Base-by-base conservation (phyloP, 1,140 invertebrate genomes). In the Drosophila ambigua region DNA sequence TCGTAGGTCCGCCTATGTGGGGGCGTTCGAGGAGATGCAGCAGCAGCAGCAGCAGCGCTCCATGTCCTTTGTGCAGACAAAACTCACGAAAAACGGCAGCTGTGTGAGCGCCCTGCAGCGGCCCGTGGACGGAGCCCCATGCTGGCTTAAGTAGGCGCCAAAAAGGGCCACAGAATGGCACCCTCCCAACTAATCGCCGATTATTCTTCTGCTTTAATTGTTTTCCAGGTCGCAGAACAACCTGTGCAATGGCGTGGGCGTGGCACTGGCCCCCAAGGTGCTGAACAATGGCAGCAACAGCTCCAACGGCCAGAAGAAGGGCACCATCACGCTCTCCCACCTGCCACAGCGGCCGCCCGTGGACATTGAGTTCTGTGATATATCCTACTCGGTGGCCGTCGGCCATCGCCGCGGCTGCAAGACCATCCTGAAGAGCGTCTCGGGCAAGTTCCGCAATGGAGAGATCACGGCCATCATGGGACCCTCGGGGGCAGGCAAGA, bases 381-480 rank as follows among this genome's bases (percentile, higher is more conserved):
- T 98, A 35, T 95, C 95, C 8, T 98, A 97, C 92, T 96, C 96
- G 20, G 96, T 98, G 11, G 95, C 96, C 53, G 96, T 97, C 78
- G 96, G 96, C 20, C 94, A 96, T 72, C 94, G 95, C 88, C 94
- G 95, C 92, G 96, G 96, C 1, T 95, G 95, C 77, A 97, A 97
- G 92, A 95, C 95, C 43, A 95, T 98, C 77, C 92, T 98, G 26
- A 96, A 98, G 93, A 94, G 95, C 73, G 95, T 98, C n/a, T 97
- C 95, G 90, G 97, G 97, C 35, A 95, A 95, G 81, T 96, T 97
- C 92, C 93, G 94, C 67, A 95, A 95, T 64, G 94, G 97, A 72
- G 94, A 97, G 93, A 92, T 98, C 48, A 97, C 97, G 0, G 97
- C 97, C 16, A 98, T 98, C 50, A 98, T 98, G 96, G 97, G 97